A percentile compares a stretch with the other conserved stretches of the same genome.
phyloP scores from a whole-genome alignment of 2,113 vertebrate species.

The Nyctereutes procyonoides region DNA sequence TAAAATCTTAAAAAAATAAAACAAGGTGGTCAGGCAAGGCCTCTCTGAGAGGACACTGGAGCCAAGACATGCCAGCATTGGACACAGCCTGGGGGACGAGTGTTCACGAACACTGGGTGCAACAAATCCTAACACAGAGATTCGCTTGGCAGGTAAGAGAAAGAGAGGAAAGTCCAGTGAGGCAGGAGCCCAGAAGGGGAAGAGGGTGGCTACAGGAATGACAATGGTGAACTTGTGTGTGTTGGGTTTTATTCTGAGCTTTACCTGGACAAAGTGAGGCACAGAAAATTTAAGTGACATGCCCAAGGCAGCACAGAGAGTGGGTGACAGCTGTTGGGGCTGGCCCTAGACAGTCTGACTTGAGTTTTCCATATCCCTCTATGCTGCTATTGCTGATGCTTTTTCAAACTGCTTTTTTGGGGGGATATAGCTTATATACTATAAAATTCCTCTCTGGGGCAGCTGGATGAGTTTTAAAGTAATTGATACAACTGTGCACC shows the following conservation, averaged over 20 bases:
- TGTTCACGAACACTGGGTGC: rapidly evolving
- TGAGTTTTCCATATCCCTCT: neutral
- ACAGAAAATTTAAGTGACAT: neutral
- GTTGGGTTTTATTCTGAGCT: neutral
- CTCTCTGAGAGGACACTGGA: neutral
- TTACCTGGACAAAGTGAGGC: neutral
- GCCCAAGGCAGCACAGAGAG: neutral
- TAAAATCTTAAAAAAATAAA: too few relatives aligned
- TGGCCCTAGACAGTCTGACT: neutral
- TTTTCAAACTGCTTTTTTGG: neutral
- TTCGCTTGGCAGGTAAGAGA: neutral
- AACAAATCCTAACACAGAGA: neutral
- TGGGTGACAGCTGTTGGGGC: neutral
- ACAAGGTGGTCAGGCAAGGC: neutral
- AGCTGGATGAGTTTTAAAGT: neutral
- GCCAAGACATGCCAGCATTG: neutral
- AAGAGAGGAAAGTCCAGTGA: neutral
- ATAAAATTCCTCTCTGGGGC: neutral
- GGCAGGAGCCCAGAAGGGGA: neutral
- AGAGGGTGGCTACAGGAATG: rapidly evolving
- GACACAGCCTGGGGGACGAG: neutral
- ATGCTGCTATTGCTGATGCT: neutral
- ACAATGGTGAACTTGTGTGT: rapidly evolving
- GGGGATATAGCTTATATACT: neutral
- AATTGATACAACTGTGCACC: neutral